A percentile compares a stretch with the other conserved stretches of the same genome.
Evolutionary conservation across 2,888 invertebrate genomes (phyloP).

Genomic region (Apodemia zela): DNA sequence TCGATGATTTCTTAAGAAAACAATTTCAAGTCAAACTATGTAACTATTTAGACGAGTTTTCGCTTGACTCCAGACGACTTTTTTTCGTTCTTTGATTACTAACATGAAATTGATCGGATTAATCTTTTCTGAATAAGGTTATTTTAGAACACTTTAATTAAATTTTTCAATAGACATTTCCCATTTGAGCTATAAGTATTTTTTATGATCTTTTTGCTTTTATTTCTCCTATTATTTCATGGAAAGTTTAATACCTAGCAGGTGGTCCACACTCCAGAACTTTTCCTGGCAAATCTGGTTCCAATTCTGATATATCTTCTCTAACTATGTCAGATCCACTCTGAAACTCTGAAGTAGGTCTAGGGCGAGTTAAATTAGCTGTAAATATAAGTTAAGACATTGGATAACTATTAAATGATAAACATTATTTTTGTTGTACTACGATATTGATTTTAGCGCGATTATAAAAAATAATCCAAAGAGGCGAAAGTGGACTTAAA

Average conservation of each 20-base stretch:
- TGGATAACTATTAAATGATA: no score
- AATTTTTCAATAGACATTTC: not conserved
- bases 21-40: no score
- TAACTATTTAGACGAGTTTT: not conserved
- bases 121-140: not conserved
- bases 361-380: constrained; percentile 65
- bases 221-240: constrained; percentile 16
- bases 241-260: constrained; percentile 74
- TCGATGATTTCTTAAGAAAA: not conserved
- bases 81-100: no score
- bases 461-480: no score
- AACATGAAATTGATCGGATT: not conserved
- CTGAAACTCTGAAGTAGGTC: constrained; percentile 71
- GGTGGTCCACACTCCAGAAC: constrained; percentile 83
- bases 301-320: constrained; percentile 81
- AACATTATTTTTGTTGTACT: no score
- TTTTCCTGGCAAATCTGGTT: constrained; percentile 65
- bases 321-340: constrained; percentile 76
- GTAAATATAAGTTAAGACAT: constrained; percentile 28
- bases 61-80: no score
- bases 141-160: not conserved
- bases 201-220: not conserved
- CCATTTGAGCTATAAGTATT: not conserved
- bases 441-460: no score
- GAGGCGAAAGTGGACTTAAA: no score